Evolutionary conservation across 1,140 invertebrate genomes (phyloP), one percentile per base, ranked within the genome.

Genomic region (Cecropterus lyciades): DNA sequence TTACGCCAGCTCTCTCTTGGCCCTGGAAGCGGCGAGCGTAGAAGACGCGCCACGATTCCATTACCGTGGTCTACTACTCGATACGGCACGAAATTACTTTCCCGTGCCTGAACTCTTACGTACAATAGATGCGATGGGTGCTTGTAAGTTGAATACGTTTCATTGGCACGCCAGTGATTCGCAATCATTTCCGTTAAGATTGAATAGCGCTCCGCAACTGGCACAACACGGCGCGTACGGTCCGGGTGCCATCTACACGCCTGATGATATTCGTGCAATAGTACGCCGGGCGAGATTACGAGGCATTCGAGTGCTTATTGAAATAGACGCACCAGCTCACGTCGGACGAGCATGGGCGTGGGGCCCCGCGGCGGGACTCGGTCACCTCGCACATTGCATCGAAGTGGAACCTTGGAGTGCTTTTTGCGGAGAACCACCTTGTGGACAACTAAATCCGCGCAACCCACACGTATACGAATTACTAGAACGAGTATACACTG

Each of bases 121-220:
- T 13, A 96, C 96, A 0, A 93, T 98, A 14, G 94, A 96, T 62
- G 96, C 94, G 0, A 96, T 98, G 95, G 95, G 95, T 2, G 93
- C 96, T 11, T 94, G 94, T 62, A 98, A 98, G 89, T 89, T 98
- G 52, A 98, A 98, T 89, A 95, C 96, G 8, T 95, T 98, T 60
- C 97, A 98, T 84, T 97, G 96, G 96, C 97, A 98, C 77, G 93
- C 96, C 0, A 96, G 96, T 1, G 97, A 97, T 79, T 95, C 95
- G 0, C 97, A 98, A 73, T 97, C 96, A 75, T 97, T 97, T 85
- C 96, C 97, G 0, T 93, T 97, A 69, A 89, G 94, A 33, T 93
- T 96, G 4, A 92, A 94, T 11, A 93, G 94, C 62, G 94, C 95
- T 20, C 96, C 97, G 0, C 93, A 95, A 70, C 89, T 98, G 79